These are phyloP conservation scores for Fistularia tabacaria DNA, from an alignment of 2,797 vertebrate genomes.

Conservation along the genomic window DNA sequence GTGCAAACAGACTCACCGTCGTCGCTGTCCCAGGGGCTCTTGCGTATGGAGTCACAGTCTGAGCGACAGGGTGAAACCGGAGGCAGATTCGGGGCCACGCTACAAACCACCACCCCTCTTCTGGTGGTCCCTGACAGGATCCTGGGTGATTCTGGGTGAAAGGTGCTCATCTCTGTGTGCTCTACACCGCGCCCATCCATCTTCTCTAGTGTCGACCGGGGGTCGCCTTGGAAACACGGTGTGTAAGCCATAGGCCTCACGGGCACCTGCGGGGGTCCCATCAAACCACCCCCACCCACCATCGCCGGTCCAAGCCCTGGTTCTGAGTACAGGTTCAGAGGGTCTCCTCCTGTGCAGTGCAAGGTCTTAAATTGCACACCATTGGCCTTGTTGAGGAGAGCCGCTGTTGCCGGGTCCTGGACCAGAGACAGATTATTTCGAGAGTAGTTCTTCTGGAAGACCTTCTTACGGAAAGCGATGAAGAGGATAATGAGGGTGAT, in stretches of 20 bases:
- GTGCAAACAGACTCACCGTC: conserved; percentile 74
- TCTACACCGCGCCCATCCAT: conserved; percentile 81
- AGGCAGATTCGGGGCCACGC: conserved; percentile 91
- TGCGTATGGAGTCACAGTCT: conserved; percentile 90
- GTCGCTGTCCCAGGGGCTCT: conserved; percentile 87
- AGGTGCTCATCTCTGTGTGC: conserved; percentile 95
- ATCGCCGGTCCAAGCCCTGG: conserved; percentile 60
- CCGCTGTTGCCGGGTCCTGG: conserved; percentile 91
- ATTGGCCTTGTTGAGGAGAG: conserved; percentile 91
- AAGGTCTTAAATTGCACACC: conserved; percentile 88
- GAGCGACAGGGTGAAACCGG: conserved; percentile 88
- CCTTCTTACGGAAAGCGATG: conserved; percentile 90
- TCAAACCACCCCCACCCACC: conserved; percentile 40
- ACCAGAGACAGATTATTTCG: conserved; percentile 91
- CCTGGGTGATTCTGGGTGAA: conserved; percentile 90
- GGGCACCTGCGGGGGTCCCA: conserved; percentile 87
- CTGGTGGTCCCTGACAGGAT: conserved; percentile 81
- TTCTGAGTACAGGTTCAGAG: conserved; percentile 89
- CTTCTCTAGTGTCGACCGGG: conserved; percentile 86
- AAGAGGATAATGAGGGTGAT: conserved; percentile 86
- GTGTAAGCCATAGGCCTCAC: conserved; percentile 96
- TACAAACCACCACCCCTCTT: conserved; percentile 92
- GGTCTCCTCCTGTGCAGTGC: conserved; percentile 78
- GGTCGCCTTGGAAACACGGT: conserved; percentile 90
- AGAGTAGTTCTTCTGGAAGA: conserved; percentile 94